Evolutionary conservation across 2,797 vertebrate genomes (phyloP), one percentile per base, ranked within the genome.

Genomic region (Pangasius sanitwongsei): DNA sequence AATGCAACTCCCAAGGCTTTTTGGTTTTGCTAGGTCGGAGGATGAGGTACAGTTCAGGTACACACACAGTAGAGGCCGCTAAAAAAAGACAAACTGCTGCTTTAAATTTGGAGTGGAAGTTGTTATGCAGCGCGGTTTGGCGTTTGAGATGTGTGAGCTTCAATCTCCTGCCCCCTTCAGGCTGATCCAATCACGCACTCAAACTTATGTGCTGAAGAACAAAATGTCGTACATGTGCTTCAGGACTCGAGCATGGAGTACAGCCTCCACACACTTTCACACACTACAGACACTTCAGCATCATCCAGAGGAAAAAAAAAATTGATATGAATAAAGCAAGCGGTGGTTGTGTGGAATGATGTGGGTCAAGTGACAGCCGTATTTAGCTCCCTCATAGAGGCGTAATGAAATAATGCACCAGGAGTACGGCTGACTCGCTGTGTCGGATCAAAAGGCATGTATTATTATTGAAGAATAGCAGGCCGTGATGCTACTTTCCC

Each of bases 321-420:
- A 1, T 2, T 1, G 3, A 67, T 63, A 53, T 11, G 18, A 87
- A 74, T 74, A 83, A 55, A 28, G 86, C 59, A 65, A 84, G 72
- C 55, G 59, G 31, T 53, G 87, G 69, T 77, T 57, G 53, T 41
- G 31, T 57, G 84, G 67, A 74, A 82, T 1, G 55, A 90, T 74
- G 72, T 59, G 83, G 86, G 89, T 92, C 88, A 90, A 92, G 89
- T 89, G 87, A 90, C 44, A 87, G 88, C 86, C 57, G 11, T 82
- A 85, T 92, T 90, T 88, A 92, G 85, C 88, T 87, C 31, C 86
- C 85, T 81, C 72, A 16, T 77, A 90, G 86, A 86, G 87, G 80
- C 85, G 80, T 88, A 81, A 86, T 53, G 83, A 77, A 90, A 91
- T 82, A 69, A 48, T 84, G 77, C 70, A 70, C 83, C 65, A 50